These are phyloP conservation scores for Formica exsecta DNA, from an alignment of 1,140 invertebrate genomes.

Conservation along the genomic window DNA sequence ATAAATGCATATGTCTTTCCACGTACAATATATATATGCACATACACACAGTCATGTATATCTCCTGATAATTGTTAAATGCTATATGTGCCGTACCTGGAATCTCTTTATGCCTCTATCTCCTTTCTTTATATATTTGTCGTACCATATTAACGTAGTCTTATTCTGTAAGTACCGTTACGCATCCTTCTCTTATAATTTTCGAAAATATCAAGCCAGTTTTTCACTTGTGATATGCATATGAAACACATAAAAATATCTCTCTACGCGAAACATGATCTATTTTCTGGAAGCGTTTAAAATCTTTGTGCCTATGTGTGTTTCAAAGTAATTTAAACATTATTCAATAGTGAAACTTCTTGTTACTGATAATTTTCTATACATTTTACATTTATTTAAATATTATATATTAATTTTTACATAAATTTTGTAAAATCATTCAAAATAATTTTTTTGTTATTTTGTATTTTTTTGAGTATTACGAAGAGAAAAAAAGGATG, in stretches of 20 bases:
- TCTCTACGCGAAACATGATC: background rate
- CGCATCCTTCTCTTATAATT: background rate
- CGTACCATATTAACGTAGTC: constrained; percentile 64
- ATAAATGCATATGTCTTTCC: constrained; percentile 19
- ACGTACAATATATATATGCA: constrained; percentile 42
- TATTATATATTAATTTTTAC: constrained; percentile 5
- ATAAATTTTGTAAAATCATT: background rate
- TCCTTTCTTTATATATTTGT: constrained; percentile 70
- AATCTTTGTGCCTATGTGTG: background rate
- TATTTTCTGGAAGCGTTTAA: background rate
- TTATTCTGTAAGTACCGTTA: constrained; percentile 41
- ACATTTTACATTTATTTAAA: background rate
- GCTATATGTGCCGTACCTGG: constrained; percentile 70
- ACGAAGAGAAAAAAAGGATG: background rate
- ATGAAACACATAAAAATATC: background rate
- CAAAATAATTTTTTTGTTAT: background rate
- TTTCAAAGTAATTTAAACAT: constrained; percentile 12
- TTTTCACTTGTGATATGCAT: background rate
- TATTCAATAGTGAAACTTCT: background rate
- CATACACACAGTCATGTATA: constrained; percentile 56
- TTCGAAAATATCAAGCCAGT: background rate
- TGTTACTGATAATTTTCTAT: background rate
- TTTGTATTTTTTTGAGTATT: background rate
- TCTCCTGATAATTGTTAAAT: constrained; percentile 72
- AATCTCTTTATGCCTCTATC: constrained; percentile 69